These are phyloP conservation scores for Troides helena DNA, from an alignment of 2,888 invertebrate species.

Conservation along the genomic window DNA sequence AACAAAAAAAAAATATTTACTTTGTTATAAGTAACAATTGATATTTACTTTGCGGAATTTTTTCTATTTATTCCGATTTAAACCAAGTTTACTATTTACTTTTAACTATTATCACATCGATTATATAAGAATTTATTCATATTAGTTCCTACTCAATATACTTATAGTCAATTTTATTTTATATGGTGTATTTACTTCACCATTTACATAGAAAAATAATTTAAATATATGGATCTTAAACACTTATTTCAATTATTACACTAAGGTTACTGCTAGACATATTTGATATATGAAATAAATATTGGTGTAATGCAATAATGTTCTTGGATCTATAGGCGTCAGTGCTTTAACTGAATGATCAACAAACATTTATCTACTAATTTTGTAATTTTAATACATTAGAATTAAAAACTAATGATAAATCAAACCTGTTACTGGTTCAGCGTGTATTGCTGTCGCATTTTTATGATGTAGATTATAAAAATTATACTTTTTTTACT, in stretches of 20 bases:
- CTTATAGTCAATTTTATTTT: constrained; percentile 2
- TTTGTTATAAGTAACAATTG: not conserved
- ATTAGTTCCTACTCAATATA: constrained; percentile 21
- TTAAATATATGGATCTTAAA: constrained; percentile 1
- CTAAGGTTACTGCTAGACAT: constrained; percentile 6
- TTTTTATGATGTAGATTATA: constrained; percentile 1
- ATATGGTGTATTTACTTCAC: not conserved
- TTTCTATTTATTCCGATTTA: not conserved
- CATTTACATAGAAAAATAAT: not conserved
- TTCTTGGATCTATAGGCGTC: not conserved
- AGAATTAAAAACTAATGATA: not conserved
- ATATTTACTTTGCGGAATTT: not conserved
- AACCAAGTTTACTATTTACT: not conserved
- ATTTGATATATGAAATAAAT: not conserved
- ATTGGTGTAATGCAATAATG: constrained; percentile 4
- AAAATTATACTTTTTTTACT: not conserved
- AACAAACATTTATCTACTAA: not conserved
- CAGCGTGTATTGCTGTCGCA: constrained; percentile 11
- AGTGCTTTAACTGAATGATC: not conserved
- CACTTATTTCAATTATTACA: constrained; percentile 4
- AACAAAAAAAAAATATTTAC: not conserved
- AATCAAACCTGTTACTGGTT: not conserved
- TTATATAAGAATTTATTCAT: constrained; percentile 11
- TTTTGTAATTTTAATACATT: not conserved
- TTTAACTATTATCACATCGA: constrained; percentile 10